A percentile compares a stretch with the other conserved stretches of the same genome.
These are phyloP conservation scores for Vanessa atalanta DNA, from an alignment of 1,140 invertebrate genomes.

Conservation along the genomic window DNA sequence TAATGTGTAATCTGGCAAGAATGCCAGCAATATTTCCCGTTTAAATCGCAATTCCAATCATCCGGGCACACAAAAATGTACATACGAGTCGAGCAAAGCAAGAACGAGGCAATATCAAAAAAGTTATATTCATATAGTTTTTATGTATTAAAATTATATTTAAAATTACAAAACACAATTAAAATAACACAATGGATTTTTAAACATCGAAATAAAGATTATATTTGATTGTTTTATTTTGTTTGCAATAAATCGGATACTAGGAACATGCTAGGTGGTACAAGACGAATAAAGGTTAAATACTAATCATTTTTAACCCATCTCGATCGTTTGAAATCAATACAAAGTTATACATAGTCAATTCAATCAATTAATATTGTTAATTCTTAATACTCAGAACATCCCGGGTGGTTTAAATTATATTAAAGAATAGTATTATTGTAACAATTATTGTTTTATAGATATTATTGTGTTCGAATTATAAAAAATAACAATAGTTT, in stretches of 20 bases:
- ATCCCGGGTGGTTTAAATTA: conserved; percentile 8
- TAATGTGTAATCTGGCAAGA: no score
- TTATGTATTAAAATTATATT: no score
- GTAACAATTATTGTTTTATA: background rate
- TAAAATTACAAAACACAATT: background rate
- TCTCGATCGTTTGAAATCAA: conserved; percentile 2
- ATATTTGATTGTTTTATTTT: background rate
- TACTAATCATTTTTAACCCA: background rate
- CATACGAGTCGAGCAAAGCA: no score
- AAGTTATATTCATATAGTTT: no score
- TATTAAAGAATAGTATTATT: background rate
- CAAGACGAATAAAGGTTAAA: background rate
- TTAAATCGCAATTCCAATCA: no score
- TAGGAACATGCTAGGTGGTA: conserved; percentile 21
- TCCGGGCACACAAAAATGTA: no score
- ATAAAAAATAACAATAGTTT: no score
- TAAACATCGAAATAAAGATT: background rate
- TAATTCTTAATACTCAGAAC: conserved; percentile 14
- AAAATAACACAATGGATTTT: background rate
- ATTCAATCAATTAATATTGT: conserved; percentile 3
- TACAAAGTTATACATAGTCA: background rate
- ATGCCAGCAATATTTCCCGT: no score
- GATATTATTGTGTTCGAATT: background rate
- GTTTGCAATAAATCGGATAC: background rate
- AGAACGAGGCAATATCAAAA: no score